Evolutionary conservation across 2,113 vertebrate species (phyloP).

Genomic region (Triplophysa tibetana): DNA sequence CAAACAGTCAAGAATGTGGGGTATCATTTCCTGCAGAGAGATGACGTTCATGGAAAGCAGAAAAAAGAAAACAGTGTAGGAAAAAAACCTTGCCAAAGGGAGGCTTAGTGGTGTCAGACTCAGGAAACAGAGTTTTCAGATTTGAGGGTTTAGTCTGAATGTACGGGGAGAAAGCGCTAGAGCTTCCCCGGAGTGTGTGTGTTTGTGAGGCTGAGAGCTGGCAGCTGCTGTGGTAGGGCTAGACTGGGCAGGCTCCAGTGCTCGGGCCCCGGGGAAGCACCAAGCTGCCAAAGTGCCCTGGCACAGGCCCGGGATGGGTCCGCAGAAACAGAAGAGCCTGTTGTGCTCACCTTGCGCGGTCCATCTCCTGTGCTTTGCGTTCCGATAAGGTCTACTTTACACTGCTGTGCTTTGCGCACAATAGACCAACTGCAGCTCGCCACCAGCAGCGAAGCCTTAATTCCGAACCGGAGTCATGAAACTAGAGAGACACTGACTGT

Average conservation of each 20-base stretch:
- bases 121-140: conserved; percentile 53
- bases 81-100: conserved; percentile 50
- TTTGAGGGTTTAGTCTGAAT: conserved; percentile 53
- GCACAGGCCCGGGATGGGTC: conserved; percentile 44
- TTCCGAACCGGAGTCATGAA: conserved; percentile 43
- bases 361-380: conserved; percentile 20
- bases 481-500: conserved; percentile 34
- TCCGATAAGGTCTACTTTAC: neutral
- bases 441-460: neutral
- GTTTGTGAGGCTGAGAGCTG: conserved; percentile 52
- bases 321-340: conserved; percentile 52
- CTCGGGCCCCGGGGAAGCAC: conserved; percentile 49
- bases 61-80: conserved; percentile 49
- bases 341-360: conserved; percentile 52
- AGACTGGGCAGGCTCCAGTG: conserved; percentile 52
- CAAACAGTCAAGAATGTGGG: conserved; percentile 60
- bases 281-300: conserved; percentile 57
- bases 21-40: conserved; percentile 63
- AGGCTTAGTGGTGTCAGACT: conserved; percentile 58
- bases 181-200: conserved; percentile 22
- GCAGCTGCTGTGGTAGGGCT: conserved; percentile 47
- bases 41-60: conserved; percentile 63
- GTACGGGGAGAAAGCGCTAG: conserved; percentile 24
- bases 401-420: conserved; percentile 10
- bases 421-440: neutral